These are phyloP conservation scores for Meles meles DNA, from an alignment of 2,113 vertebrate species.

Conservation along the genomic window DNA sequence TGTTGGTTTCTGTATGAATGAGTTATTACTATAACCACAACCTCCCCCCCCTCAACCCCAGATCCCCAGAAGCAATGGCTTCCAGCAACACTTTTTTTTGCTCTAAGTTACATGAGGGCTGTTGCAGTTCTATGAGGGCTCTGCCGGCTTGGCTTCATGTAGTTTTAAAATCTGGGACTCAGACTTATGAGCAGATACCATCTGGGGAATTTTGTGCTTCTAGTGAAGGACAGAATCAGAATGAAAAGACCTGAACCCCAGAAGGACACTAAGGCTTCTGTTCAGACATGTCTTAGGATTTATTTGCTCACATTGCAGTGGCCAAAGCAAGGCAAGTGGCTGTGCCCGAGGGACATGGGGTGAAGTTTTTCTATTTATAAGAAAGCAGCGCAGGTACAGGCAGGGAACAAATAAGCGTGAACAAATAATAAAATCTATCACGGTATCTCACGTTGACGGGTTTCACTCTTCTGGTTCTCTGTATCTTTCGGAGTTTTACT, in stretches of 20 bases:
- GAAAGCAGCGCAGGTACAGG: background rate
- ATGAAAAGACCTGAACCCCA: background rate
- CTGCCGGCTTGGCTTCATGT: background rate
- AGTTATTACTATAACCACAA: background rate
- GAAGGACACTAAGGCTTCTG: background rate
- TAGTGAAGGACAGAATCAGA: background rate
- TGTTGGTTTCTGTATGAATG: background rate
- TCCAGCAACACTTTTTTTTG: background rate
- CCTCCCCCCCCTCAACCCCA: background rate
- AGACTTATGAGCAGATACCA: background rate
- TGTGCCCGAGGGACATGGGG: background rate
- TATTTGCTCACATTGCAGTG: background rate
- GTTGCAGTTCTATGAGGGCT: background rate
- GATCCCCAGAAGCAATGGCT: background rate
- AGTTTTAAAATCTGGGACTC: background rate
- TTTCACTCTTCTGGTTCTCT: background rate
- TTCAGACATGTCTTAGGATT: background rate
- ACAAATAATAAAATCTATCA: background rate
- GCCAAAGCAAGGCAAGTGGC: slow-evolving; percentile 1
- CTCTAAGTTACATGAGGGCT: background rate
- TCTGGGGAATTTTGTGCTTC: slow-evolving; percentile 5
- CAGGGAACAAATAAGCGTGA: background rate
- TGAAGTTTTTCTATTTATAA: background rate
- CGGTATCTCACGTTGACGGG: background rate
- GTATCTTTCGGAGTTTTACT: background rate